Evolutionary conservation across 2,113 vertebrate species (phyloP), one percentile per base, ranked within the genome.

Genomic region (Oncorhynchus tshawytscha): DNA sequence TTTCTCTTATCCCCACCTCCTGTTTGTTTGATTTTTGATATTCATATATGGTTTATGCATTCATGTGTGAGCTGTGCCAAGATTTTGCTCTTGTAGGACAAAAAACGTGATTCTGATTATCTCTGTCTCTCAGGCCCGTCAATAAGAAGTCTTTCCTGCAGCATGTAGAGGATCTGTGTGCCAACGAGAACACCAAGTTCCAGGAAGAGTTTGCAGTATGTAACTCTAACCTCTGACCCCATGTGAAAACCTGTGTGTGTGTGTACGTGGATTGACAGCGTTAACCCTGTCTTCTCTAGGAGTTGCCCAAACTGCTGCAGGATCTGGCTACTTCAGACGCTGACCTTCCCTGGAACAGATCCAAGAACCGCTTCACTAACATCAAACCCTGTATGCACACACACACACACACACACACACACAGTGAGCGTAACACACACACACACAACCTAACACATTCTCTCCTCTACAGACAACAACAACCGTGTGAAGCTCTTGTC

Each of bases 181-280:
- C 93, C 92, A 96, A 95, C 68, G 97, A 97, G 93, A 99, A 99
- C 85, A 86, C 95, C 88, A 99, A 97, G 95, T 99, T 99, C 92
- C 96, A 96, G 87, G 97, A 99, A 89, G 97, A 99, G 94, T 99
- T 99, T 94, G 94, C 90, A 89, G 97, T 99, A 95, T 95, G 96
- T 92, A 88, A 67, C 88, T 57, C 54, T 57, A 4, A 20, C 54
- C 54, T 57, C 54, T 62, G 20, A 24, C 13, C 16, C 5, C 39
- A 27, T 51, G 29, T 67, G 5, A 60, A 31, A 4, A 0, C 16
- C 24, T 31, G 29, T 67, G 59, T 72, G 31, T 0, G 15, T 76
- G 7, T 66, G 9, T 49, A 2, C 16, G 5, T 70, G 65, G 2
- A 51, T 15, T 70, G 12, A 76, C 45, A n/a, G n/a, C 70, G 15